These are phyloP conservation scores for Heliconius melpomene DNA, from an alignment of 1,140 invertebrate genomes.

Conservation along the genomic window DNA sequence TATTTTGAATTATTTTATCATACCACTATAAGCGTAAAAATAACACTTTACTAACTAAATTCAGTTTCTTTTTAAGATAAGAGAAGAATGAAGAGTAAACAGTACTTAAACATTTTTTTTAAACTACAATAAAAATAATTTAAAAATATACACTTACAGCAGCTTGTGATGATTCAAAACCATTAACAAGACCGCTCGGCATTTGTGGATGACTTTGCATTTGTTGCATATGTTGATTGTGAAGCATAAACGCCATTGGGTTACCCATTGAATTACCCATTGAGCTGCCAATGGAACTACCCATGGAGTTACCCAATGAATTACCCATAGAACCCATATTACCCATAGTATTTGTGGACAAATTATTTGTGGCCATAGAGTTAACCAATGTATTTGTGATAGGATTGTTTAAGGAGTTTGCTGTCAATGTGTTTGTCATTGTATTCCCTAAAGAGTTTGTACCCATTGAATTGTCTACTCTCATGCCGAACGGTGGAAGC, in stretches of 20 bases:
- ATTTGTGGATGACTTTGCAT: constrained; percentile 53
- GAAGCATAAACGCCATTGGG: constrained; percentile 51
- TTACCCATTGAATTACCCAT: constrained; percentile 29
- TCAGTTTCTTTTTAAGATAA: too few relatives aligned
- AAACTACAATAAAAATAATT: constrained; percentile 11
- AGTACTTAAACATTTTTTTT: not conserved
- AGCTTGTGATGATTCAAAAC: constrained; percentile 62
- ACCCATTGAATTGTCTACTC: constrained; percentile 69
- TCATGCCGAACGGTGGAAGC: constrained; percentile 79
- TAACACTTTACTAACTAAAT: too few relatives aligned
- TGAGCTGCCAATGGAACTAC: constrained; percentile 33
- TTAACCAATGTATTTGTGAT: constrained; percentile 42
- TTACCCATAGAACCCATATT: constrained; percentile 39
- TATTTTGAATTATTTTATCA: too few relatives aligned
- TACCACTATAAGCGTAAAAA: too few relatives aligned
- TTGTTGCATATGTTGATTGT: constrained; percentile 56
- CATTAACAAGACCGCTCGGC: constrained; percentile 60
- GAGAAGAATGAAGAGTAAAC: too few relatives aligned
- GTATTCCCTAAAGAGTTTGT: constrained; percentile 50
- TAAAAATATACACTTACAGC: constrained; percentile 50
- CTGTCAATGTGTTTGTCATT: constrained; percentile 41
- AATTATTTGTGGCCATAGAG: constrained; percentile 36
- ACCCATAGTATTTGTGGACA: constrained; percentile 36
- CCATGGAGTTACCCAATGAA: constrained; percentile 43
- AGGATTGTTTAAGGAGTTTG: constrained; percentile 44